Percentiles rank a stretch among this genome's conserved stretches.
Evolutionary conservation across 2,797 vertebrate genomes (phyloP).

Genomic region (Sebastes diploproa): DNA sequence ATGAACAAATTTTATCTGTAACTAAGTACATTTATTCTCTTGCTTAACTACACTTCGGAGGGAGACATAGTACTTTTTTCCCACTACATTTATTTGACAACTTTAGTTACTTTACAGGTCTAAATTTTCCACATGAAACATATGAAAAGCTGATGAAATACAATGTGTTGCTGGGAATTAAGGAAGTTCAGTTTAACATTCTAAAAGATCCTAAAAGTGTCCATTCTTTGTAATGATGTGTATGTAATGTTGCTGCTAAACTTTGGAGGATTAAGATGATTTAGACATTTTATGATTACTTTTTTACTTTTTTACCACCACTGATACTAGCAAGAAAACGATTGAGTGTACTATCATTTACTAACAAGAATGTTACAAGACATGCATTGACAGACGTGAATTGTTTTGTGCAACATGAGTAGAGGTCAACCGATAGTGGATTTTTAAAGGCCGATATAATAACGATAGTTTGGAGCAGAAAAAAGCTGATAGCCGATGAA

Average conservation of each 20-base stretch:
- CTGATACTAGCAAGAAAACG: neutral
- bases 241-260: neutral
- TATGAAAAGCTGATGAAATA: neutral
- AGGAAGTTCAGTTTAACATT: neutral
- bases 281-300: neutral
- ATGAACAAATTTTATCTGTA: neutral
- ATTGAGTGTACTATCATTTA: neutral
- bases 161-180: neutral
- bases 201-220: neutral
- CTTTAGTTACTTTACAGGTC: neutral
- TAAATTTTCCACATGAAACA: neutral
- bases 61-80: neutral
- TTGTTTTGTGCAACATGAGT: neutral
- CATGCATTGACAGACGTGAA: neutral
- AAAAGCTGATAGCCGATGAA: no score
- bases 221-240: neutral
- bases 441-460: no score
- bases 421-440: no score
- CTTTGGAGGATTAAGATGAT: neutral
- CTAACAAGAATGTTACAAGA: neutral
- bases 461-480: no score
- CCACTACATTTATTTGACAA: neutral
- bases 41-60: neutral
- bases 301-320: neutral
- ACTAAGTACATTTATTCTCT: no score